Base-by-base conservation (phyloP, 2,797 vertebrate species). In the Coreius guichenoti region DNA sequence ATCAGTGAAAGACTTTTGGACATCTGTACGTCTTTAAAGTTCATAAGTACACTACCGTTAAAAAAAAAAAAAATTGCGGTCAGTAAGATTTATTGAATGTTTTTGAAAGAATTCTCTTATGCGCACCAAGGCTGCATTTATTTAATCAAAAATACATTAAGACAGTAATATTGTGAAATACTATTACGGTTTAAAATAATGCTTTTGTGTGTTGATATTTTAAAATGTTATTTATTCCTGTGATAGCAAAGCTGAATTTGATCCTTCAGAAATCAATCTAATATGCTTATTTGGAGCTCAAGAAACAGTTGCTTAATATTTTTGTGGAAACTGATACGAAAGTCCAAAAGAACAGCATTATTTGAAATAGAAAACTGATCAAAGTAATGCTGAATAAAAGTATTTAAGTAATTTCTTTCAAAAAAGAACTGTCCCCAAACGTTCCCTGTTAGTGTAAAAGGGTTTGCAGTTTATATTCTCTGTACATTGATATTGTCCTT, bases 391-490 rank as follows among this genome's bases (percentile, higher is more conserved):
- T 36, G 7, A 76, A 16, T 36, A 36, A 36, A 72, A 70, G 58
- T 63, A 26, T 61, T 36, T 36, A 39, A 39, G 36, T 58, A 0
- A 16, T 63, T 63, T 63, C 5, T 63, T 31, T 31, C 0, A 17
- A 65, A 29, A n/a, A 23, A 11, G 9, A 51, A 14, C 26, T 21
- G 17, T 6, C 17, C 49, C 73, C 29, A 56, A 56, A 36, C 16
- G 23, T 31, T 75, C 21, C 12, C 49, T 1, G 11, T 19, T 31
- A 31, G 43, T 29, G 12, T 67, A 21, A 80, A 67, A 23, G 61
- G 61, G 43, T 80, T 80, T 80, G 26, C 61, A 23, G 17, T 80
- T 80, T 76, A 58, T 58, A 77, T 39, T 17, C 14, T 17, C 33
- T 77, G 5, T 77, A 17, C 13, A 58, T 39, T 39, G 7, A 39